phyloP scores from a whole-genome alignment of 2,113 vertebrate species.

The Stigmatopora nigra region DNA sequence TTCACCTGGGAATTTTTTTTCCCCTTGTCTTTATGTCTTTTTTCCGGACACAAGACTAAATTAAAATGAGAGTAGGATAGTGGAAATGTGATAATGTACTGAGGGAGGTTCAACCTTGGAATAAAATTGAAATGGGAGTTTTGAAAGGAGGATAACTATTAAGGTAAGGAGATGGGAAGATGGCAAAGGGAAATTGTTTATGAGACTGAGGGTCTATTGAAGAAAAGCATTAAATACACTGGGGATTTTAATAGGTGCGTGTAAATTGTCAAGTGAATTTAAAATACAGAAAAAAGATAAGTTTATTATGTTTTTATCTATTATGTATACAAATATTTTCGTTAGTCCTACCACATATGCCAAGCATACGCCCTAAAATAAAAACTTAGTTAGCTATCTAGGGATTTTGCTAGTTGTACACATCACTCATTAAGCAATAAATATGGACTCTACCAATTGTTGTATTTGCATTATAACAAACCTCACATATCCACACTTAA shows the following conservation, averaged over 20 bases:
- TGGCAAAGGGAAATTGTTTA: not conserved
- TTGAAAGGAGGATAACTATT: constrained; percentile 8
- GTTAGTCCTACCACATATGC: too few species aligned
- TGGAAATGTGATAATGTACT: not conserved
- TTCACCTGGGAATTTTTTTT: too few species aligned
- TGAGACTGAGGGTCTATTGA: not conserved
- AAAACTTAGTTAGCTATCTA: too few species aligned
- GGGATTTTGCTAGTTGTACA: too few species aligned
- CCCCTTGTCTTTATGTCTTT: constrained; percentile 8
- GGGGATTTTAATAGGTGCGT: not conserved
- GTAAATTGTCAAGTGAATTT: not conserved
- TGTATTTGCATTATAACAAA: too few species aligned
- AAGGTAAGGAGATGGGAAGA: not conserved
- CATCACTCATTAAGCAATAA: too few species aligned
- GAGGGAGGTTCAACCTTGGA: constrained; percentile 2
- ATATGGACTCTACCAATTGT: too few species aligned
- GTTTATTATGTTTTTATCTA: too few species aligned
- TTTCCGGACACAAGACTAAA: constrained; percentile 22
- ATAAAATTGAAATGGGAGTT: constrained; percentile 19
- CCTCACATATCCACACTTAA: not conserved
- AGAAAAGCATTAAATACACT: not conserved
- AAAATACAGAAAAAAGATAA: not conserved
- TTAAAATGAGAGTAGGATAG: constrained; percentile 21
- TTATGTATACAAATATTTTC: too few species aligned
- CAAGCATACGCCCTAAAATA: too few species aligned